phyloP scores from a whole-genome alignment of 2,113 vertebrate species.

The Tichodroma muraria region DNA sequence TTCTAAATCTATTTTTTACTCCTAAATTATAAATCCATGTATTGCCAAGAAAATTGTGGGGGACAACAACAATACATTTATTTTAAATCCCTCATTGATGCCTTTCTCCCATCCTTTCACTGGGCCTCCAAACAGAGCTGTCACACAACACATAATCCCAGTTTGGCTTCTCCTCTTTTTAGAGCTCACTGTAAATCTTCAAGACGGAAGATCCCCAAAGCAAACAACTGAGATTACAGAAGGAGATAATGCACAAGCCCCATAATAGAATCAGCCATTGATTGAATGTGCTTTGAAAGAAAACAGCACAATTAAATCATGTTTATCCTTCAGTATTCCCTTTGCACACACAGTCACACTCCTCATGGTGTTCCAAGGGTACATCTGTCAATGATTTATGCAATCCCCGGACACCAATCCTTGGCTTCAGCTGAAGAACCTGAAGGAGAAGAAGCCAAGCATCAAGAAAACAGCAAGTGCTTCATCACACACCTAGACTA shows the following conservation, averaged over 20 bases:
- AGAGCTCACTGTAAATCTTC: constrained; percentile 59
- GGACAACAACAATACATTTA: constrained; percentile 17
- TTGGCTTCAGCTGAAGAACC: constrained; percentile 92
- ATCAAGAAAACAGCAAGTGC: constrained; percentile 4
- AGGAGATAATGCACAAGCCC: constrained; percentile 66
- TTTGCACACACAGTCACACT: constrained; percentile 91
- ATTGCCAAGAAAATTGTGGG: constrained; percentile 27
- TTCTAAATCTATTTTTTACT: constrained; percentile 26
- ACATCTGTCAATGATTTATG: constrained; percentile 94
- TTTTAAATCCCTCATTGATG: constrained; percentile 55
- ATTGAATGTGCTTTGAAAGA: constrained; percentile 55
- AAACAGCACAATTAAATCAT: background rate
- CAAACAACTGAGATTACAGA: constrained; percentile 73
- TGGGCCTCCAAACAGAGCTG: constrained; percentile 68
- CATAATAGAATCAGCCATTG: constrained; percentile 64
- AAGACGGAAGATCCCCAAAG: constrained; percentile 67
- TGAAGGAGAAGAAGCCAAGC: constrained; percentile 49
- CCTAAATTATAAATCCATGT: constrained; percentile 52
- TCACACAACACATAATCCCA: constrained; percentile 68
- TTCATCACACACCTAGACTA: background rate
- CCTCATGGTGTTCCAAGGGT: constrained; percentile 92
- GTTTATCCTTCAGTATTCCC: constrained; percentile 81
- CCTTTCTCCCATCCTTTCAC: constrained; percentile 59
- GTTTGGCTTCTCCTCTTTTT: constrained; percentile 59
- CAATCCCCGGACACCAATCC: constrained; percentile 78